Conservation (phyloP, 2,113 vertebrate species). For the Grammomys dolichurus region DNA sequence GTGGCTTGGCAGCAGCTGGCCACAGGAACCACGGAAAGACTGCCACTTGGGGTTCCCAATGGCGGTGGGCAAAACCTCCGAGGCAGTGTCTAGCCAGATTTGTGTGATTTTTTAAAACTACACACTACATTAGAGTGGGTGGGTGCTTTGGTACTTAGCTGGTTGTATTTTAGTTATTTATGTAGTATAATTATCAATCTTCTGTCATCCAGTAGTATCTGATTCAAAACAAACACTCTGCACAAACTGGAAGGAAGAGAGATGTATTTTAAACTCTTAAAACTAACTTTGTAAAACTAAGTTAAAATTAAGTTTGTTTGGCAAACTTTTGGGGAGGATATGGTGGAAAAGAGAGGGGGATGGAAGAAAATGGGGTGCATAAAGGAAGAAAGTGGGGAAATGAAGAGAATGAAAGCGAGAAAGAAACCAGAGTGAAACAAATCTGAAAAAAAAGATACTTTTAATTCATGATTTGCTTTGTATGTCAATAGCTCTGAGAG, state of each 20-base stretch:
- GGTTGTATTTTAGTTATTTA: neutral
- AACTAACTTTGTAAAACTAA: neutral
- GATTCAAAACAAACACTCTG: neutral
- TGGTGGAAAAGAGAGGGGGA: neutral
- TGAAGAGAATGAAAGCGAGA: neutral
- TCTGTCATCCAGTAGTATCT: neutral
- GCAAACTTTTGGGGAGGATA: neutral
- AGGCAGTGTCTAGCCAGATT: no score
- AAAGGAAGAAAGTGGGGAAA: neutral
- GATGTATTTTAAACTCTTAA: neutral
- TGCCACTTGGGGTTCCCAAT: no score
- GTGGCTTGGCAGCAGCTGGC: no score
- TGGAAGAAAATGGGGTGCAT: neutral
- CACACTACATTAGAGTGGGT: neutral
- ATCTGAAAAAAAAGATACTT: neutral
- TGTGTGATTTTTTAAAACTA: no score
- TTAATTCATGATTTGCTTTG: neutral
- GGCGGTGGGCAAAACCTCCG: no score
- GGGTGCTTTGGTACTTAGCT: neutral
- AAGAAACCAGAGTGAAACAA: neutral
- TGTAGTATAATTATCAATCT: neutral
- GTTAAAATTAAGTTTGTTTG: neutral
- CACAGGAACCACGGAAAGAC: no score
- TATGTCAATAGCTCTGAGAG: neutral
- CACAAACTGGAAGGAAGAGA: neutral